A percentile compares a stretch with the other conserved stretches of the same genome.
These are phyloP conservation scores for Chymomyza procnemis DNA, from an alignment of 2,888 invertebrate genomes.

Conservation along the genomic window DNA sequence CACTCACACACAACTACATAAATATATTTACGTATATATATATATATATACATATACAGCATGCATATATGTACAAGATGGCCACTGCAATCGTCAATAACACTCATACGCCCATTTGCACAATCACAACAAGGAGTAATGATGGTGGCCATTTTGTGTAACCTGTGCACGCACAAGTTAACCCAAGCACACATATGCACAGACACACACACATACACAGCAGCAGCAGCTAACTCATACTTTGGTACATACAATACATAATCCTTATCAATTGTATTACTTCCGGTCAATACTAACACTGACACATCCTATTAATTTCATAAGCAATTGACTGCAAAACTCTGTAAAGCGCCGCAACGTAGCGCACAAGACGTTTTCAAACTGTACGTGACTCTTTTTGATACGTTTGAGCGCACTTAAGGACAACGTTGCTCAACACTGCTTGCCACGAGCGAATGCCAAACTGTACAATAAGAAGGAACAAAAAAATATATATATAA, in stretches of 20 bases:
- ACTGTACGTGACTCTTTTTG: conserved; percentile 65
- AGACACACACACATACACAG: conserved; percentile 23
- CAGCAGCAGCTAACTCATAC: conserved; percentile 17
- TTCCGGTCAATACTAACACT: conserved; percentile 73
- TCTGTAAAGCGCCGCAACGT: conserved; percentile 64
- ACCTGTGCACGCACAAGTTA: conserved; percentile 42
- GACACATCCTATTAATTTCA: conserved; percentile 73
- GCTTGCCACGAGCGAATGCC: conserved; percentile 14
- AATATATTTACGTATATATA: conserved; percentile 44
- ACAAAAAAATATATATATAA: not conserved
- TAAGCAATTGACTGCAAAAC: conserved; percentile 73
- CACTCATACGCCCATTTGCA: conserved; percentile 69
- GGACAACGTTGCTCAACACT: not conserved
- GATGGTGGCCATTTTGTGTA: conserved; percentile 34
- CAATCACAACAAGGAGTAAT: conserved; percentile 48
- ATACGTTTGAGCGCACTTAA: conserved; percentile 62
- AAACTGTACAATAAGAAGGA: conserved; percentile 24
- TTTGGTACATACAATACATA: conserved; percentile 42
- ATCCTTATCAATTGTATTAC: conserved; percentile 74
- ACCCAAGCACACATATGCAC: conserved; percentile 9
- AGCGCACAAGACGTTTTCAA: conserved; percentile 22
- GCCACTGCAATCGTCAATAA: conserved; percentile 49
- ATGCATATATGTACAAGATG: conserved; percentile 1
- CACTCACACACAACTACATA: conserved; percentile 1
- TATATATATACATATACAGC: conserved; percentile 38